Evolutionary conservation across 2,888 invertebrate species (phyloP).

Genomic region (Chydorus sphaericus): DNA sequence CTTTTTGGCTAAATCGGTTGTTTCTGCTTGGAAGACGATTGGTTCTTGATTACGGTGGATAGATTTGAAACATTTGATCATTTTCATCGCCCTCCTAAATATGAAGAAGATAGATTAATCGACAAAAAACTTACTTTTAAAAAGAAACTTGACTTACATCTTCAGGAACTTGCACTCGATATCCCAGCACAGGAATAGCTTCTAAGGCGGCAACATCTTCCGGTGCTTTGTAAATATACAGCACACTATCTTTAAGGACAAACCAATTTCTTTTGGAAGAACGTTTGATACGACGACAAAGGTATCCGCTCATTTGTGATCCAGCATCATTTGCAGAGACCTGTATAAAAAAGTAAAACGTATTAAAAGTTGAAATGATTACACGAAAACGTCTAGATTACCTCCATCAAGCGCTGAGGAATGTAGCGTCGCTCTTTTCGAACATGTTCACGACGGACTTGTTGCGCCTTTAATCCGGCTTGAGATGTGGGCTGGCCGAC

Average conservation of each 20-base stretch:
- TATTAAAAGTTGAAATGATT: slow-evolving; percentile 10
- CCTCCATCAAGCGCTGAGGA: slow-evolving; percentile 27
- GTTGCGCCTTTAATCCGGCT: slow-evolving; percentile 6
- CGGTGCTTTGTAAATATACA: slow-evolving; percentile 37
- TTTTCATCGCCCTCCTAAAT: slow-evolving; percentile 17
- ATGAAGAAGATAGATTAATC: slow-evolving; percentile 23
- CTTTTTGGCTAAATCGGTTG: slow-evolving; percentile 28
- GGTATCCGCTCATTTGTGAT: slow-evolving; percentile 38
- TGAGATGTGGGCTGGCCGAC: not conserved
- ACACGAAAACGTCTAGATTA: slow-evolving; percentile 17
- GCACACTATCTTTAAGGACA: slow-evolving; percentile 38
- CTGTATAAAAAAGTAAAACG: slow-evolving; percentile 23
- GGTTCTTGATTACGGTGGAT: slow-evolving; percentile 29
- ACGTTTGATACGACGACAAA: slow-evolving; percentile 29
- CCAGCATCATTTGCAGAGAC: slow-evolving; percentile 37
- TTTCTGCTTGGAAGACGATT: slow-evolving; percentile 33
- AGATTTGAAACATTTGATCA: not conserved
- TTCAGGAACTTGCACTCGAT: slow-evolving; percentile 26
- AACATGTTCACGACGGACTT: not conserved
- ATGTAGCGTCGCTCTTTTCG: slow-evolving; percentile 19
- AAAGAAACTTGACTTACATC: not conserved
- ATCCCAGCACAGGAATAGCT: slow-evolving; percentile 37
- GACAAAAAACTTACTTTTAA: slow-evolving; percentile 13
- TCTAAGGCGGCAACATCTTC: slow-evolving; percentile 39
- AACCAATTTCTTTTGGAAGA: slow-evolving; percentile 40